Evolutionary conservation across 1,140 invertebrate genomes (phyloP), one percentile per base, ranked within the genome.

Genomic region (Papilio glaucus): DNA sequence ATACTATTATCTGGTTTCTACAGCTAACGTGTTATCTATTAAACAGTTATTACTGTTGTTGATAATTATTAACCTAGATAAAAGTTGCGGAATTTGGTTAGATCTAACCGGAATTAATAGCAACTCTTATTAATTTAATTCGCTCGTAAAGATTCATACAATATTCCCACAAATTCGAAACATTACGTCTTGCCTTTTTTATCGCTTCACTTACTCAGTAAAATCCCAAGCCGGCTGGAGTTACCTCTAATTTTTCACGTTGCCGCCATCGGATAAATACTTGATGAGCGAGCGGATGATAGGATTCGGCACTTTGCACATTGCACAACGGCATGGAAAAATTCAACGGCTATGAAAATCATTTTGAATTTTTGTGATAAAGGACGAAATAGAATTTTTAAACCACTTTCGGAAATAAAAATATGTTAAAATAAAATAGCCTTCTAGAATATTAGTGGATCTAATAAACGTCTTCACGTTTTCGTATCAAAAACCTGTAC

Each of bases 261-360:
- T 65, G 13, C 62, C 62, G 62, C 62, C 33, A 38, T 39, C 62
- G 33, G 33, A 65, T 65, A 65, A 65, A 65, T 65, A 65, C 62
- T 65, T 65, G 62, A 65, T 65, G 62, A 65, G 62, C 62, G 33
- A 37, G 15, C 33, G 62, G 29, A 65, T 65, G 62, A 65, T 65
- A 65, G 62, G 62, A 39, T 65, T 65, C 62, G 62, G 62, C 62
- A 65, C 62, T 65, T 65, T 65, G 62, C 62, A 65, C 62, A 65
- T 65, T 65, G 62, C 62, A 65, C 33, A 65, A 39, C 62, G 62
- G 62, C 29, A 65, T 39, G 62, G 62, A 65, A 65, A 65, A 65
- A 65, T 38, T 65, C 62, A 65, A 33, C 62, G 37, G 33, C 18
- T 37, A 65, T 65, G 62, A 41, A 65, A 65, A 65, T 33, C 60